Evolutionary conservation across 2,888 invertebrate genomes (phyloP).

Genomic region (Notocelia uddmanniana): DNA sequence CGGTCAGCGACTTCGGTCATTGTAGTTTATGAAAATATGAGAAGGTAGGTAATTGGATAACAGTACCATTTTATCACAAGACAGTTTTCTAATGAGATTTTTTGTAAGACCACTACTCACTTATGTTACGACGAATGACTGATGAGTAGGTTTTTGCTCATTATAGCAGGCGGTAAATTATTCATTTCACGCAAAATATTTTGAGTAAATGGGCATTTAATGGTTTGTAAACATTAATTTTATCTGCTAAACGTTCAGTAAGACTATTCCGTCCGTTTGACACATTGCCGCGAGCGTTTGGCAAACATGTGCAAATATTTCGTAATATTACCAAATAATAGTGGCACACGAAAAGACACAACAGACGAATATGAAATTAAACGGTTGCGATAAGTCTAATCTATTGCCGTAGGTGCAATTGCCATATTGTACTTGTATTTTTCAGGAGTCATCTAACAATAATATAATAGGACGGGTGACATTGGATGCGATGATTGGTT

Average conservation of each 20-base stretch:
- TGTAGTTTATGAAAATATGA: background rate
- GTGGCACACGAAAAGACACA: no score
- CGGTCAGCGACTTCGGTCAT: slow-evolving; percentile 20
- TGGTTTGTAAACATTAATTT: slow-evolving; percentile 16
- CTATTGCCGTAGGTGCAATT: background rate
- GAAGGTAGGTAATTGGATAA: background rate
- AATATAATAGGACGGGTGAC: no score
- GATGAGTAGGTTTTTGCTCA: background rate
- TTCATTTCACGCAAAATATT: background rate
- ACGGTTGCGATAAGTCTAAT: background rate
- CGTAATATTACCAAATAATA: slow-evolving; percentile 20
- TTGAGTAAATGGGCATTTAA: background rate
- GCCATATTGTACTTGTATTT: background rate
- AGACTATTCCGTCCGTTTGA: background rate
- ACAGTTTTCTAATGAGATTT: slow-evolving; percentile 4
- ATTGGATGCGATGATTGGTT: no score
- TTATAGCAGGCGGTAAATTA: background rate
- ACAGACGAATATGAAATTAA: slow-evolving; percentile 4
- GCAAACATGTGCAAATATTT: slow-evolving; percentile 42
- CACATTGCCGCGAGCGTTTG: slow-evolving; percentile 28
- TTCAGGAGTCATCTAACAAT: background rate
- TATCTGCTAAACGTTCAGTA: slow-evolving; percentile 35
- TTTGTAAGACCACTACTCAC: background rate
- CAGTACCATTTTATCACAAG: background rate
- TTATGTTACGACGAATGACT: background rate